Conservation (phyloP, 2,888 invertebrate species). For the Stictocephala bisonia region DNA sequence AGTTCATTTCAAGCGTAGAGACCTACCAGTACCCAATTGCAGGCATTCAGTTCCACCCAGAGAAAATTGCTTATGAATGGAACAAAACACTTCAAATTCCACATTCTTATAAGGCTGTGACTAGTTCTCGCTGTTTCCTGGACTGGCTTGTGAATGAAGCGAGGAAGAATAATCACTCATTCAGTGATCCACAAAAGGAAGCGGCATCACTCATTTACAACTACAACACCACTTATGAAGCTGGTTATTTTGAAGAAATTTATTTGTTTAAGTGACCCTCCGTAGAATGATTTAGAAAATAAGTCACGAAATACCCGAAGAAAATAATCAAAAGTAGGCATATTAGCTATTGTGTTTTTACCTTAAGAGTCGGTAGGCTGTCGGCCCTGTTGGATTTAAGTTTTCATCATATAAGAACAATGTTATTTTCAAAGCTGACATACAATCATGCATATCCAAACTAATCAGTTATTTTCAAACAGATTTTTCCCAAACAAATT, state of each 20-base stretch:
- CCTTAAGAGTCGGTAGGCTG: no score
- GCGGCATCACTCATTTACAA: conserved; percentile 77
- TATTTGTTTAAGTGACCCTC: conserved; percentile 29
- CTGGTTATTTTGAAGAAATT: conserved; percentile 21
- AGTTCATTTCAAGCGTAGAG: conserved; percentile 84
- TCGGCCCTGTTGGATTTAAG: no score
- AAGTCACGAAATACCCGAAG: no score
- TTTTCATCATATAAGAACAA: no score
- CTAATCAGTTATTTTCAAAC: no score
- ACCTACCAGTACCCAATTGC: conserved; percentile 79
- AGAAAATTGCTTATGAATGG: conserved; percentile 87
- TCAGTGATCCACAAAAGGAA: conserved; percentile 66
- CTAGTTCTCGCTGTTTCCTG: conserved; percentile 52
- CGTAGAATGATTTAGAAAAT: no score
- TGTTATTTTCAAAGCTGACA: no score
- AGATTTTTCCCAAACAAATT: no score
- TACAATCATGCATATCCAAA: no score
- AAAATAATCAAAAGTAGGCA: no score
- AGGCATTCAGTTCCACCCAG: conserved; percentile 91
- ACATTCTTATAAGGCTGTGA: conserved; percentile 49
- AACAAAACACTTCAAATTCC: conserved; percentile 56
- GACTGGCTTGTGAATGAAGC: conserved; percentile 64
- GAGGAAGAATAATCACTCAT: conserved; percentile 73
- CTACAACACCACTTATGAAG: conserved; percentile 69
- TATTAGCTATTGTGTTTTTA: no score